These are phyloP conservation scores for Meda fulgida DNA, from an alignment of 2,797 vertebrate species.

Conservation along the genomic window DNA sequence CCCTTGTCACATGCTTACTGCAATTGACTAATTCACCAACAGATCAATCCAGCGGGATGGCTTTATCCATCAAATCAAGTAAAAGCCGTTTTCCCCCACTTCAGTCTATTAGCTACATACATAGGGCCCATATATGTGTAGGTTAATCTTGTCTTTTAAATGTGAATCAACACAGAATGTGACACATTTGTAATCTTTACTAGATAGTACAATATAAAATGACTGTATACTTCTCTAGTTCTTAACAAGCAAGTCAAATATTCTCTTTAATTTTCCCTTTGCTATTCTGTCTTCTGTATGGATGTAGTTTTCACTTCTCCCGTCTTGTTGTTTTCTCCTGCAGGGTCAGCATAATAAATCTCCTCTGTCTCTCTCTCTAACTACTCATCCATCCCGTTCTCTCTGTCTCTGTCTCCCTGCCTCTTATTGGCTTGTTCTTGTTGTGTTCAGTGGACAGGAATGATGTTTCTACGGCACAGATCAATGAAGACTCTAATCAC, in stretches of 20 bases:
- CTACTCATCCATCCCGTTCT: constrained; percentile 23
- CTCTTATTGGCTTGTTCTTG: constrained; percentile 40
- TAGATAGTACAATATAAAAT: not conserved
- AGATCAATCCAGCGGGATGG: constrained; percentile 14
- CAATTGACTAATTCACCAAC: constrained; percentile 32
- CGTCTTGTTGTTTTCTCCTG: not conserved
- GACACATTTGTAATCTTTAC: not conserved
- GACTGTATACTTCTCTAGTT: not conserved
- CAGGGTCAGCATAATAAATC: constrained; percentile 17
- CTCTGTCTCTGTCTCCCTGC: constrained; percentile 47
- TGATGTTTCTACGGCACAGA: constrained; percentile 71
- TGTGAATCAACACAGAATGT: not conserved
- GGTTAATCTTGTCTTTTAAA: not conserved
- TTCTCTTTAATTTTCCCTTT: not conserved
- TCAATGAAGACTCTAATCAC: constrained; percentile 76
- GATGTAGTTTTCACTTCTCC: not conserved
- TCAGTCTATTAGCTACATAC: not conserved
- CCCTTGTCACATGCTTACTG: not conserved
- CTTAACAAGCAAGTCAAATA: not conserved
- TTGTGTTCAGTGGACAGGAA: constrained; percentile 70
- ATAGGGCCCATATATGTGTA: not conserved
- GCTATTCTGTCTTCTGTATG: not conserved
- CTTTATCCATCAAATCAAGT: constrained; percentile 33
- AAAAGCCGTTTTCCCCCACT: constrained; percentile 6
- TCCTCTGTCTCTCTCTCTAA: not conserved